phyloP scores from a whole-genome alignment of 2,113 vertebrate species.

The Pollachius pollachius region DNA sequence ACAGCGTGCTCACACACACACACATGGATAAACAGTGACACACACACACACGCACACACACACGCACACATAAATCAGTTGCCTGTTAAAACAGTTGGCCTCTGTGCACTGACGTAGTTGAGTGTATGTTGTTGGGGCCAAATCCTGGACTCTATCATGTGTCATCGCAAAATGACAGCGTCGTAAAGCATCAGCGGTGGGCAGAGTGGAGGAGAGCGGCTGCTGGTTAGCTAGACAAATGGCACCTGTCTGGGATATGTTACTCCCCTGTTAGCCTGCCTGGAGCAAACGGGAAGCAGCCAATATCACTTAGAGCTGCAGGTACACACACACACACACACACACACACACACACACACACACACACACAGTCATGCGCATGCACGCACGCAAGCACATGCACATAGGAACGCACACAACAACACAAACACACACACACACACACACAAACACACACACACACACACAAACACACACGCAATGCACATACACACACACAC shows the following conservation, averaged over 20 bases:
- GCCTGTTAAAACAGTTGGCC: background rate
- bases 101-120: slow-evolving; percentile 12
- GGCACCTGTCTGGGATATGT: slow-evolving; percentile 21
- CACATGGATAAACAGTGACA: background rate
- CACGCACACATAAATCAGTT: too few relatives aligned
- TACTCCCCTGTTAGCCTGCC: slow-evolving; percentile 48
- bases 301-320: slow-evolving; percentile 42
- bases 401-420: too few relatives aligned
- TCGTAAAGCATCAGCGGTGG: slow-evolving; percentile 59
- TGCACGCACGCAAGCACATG: too few relatives aligned
- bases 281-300: slow-evolving; percentile 19
- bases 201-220: slow-evolving; percentile 48
- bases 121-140: slow-evolving; percentile 23
- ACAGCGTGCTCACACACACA: background rate
- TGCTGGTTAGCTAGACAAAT: slow-evolving; percentile 64
- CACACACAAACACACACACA: too few relatives aligned
- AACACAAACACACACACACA: too few relatives aligned
- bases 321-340: background rate
- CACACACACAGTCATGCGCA: too few relatives aligned
- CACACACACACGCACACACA: background rate
- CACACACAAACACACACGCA: too few relatives aligned
- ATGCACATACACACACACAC: too few relatives aligned
- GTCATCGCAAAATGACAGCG: slow-evolving; percentile 72
- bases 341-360: too few relatives aligned
- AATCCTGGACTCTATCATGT: slow-evolving; percentile 43